These are phyloP conservation scores for Passer montanus DNA, from an alignment of 2,113 vertebrate genomes.

Conservation along the genomic window DNA sequence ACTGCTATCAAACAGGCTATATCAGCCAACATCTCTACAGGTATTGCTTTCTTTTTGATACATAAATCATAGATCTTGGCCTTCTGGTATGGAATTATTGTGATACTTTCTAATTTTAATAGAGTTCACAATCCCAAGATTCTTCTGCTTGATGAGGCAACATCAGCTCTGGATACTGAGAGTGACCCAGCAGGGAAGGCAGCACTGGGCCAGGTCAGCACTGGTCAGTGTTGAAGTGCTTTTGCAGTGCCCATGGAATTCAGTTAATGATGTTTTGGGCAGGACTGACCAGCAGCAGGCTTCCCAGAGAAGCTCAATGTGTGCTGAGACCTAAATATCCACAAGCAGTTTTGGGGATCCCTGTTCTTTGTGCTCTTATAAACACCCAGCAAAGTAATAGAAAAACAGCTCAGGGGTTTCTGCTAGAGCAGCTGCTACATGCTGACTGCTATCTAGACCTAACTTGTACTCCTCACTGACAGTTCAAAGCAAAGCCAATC, in stretches of 20 bases:
- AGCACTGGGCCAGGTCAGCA: slow-evolving; percentile 85
- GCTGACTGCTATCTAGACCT: not conserved
- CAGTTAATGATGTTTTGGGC: too few species aligned
- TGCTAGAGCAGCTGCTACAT: not conserved
- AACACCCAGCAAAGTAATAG: not conserved
- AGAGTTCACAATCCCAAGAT: slow-evolving; percentile 82
- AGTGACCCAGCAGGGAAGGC: slow-evolving; percentile 86
- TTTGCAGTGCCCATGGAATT: not conserved
- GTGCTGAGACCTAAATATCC: not conserved
- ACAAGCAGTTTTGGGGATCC: not conserved
- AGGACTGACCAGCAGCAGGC: not conserved
- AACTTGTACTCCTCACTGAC: not conserved
- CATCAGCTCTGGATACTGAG: slow-evolving; percentile 85
- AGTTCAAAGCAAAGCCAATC: not conserved
- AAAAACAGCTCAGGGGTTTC: accelerated
- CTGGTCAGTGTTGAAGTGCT: not conserved
- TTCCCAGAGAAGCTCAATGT: not conserved
- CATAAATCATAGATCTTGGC: slow-evolving; percentile 83
- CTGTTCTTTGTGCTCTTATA: not conserved
- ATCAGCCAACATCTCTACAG: slow-evolving; percentile 81
- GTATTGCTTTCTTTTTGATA: slow-evolving; percentile 84
- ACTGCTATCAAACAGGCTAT: slow-evolving; percentile 82
- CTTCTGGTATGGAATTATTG: slow-evolving; percentile 87
- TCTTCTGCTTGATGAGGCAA: slow-evolving; percentile 87
- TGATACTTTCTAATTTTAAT: slow-evolving; percentile 76